These are phyloP conservation scores for Hydropsyche betteni DNA, from an alignment of 2,888 invertebrate genomes.

Conservation along the genomic window DNA sequence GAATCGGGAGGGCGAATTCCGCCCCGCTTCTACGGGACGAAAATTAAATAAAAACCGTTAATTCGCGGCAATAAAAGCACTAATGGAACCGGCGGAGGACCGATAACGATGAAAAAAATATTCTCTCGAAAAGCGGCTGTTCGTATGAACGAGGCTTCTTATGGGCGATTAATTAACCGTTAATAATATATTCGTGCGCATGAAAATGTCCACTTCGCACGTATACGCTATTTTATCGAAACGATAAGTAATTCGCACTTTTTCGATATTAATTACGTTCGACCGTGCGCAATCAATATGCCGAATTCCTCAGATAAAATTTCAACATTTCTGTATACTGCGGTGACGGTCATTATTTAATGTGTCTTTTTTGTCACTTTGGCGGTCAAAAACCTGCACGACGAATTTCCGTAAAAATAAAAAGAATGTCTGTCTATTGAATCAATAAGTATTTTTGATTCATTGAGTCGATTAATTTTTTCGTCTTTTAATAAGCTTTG, in stretches of 20 bases:
- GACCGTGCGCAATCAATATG: neutral
- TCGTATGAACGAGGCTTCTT: constrained; percentile 17
- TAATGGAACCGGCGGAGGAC: constrained; percentile 43
- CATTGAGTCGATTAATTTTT: too few relatives aligned
- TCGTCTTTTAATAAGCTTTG: too few relatives aligned
- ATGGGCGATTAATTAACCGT: constrained; percentile 40
- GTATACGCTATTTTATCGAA: constrained; percentile 9
- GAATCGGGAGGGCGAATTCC: constrained; percentile 31
- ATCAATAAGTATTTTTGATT: too few relatives aligned
- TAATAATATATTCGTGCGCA: constrained; percentile 11
- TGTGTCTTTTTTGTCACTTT: neutral
- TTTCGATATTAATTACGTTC: too few relatives aligned
- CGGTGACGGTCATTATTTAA: too few relatives aligned
- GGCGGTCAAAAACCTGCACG: neutral
- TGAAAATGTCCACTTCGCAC: too few relatives aligned
- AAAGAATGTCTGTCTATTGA: too few relatives aligned
- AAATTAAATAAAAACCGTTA: constrained; percentile 50
- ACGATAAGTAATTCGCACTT: too few relatives aligned
- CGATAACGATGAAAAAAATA: constrained; percentile 43
- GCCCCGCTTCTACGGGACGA: constrained; percentile 28
- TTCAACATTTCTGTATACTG: neutral
- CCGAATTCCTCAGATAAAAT: neutral
- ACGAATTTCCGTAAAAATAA: too few relatives aligned
- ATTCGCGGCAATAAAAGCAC: constrained; percentile 48
- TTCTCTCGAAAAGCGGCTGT: constrained; percentile 45